Evolutionary conservation across 2,797 vertebrate genomes (phyloP), one percentile per base, ranked within the genome.

Genomic region (Sphenodon punctatus): DNA sequence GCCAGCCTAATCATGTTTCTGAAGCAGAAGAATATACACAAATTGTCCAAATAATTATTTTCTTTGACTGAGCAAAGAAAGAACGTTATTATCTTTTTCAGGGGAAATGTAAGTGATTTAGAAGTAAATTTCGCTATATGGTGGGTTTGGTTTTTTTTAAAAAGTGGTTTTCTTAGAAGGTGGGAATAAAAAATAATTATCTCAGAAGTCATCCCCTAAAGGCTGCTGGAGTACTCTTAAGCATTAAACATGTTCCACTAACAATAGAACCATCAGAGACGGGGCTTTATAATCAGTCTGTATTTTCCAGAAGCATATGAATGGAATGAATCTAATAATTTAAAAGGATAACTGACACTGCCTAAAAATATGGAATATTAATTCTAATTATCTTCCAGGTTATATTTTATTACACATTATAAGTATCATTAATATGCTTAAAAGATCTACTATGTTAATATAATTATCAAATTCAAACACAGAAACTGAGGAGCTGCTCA

Each of bases 261-360:
- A 36, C 23, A 58, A 32, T 23, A 58, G 55, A 36, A 30, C 53
- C 32, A 58, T 34, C 20, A 34, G 32, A 56, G 41, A 46, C 12
- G 41, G 7, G 60, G 27, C 39, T 36, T 43, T 14, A 23, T n/a
- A n/a, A n/a, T n/a, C n/a, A n/a, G n/a, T n/a, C n/a, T n/a, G n/a
- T n/a, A n/a, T n/a, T n/a, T n/a, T n/a, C n/a, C n/a, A n/a, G n/a
- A n/a, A n/a, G n/a, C n/a, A n/a, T n/a, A n/a, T n/a, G n/a, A n/a
- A n/a, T n/a, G n/a, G n/a, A n/a, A 56, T 51, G 86, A 65, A 80
- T 87, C 15, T 66, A 61, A 68, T 74, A 87, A 46, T 76, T 51
- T 63, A 20, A 83, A 85, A 80, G 78, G 78, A 80, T 85, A 80
- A 76, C n/a, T n/a, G n/a, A n/a, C n/a, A n/a, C n/a, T n/a, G n/a